phyloP scores from a whole-genome alignment of 2,797 vertebrate species.

The Threskiornis aethiopicus region DNA sequence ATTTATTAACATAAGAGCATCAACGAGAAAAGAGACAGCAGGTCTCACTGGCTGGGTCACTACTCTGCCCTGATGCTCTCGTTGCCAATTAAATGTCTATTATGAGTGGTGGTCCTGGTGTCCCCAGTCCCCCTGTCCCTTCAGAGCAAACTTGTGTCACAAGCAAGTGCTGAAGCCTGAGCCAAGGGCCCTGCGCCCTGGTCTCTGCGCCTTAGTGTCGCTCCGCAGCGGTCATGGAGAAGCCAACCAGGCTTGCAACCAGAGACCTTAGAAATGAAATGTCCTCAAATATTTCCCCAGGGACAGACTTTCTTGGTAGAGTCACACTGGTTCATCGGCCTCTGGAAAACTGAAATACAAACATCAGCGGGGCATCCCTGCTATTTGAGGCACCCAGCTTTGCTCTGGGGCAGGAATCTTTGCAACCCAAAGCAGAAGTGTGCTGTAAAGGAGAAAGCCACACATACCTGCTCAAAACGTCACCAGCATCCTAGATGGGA shows the following conservation, averaged over 20 bases:
- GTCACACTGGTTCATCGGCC: neutral
- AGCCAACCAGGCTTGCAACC: neutral
- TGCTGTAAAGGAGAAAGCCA: neutral
- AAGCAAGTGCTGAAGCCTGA: neutral
- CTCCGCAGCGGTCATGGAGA: neutral
- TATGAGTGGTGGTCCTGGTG: neutral
- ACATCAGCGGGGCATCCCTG: neutral
- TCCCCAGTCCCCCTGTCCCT: neutral
- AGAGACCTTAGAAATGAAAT: too few relatives aligned
- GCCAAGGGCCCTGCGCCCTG: neutral
- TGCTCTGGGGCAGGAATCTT: neutral
- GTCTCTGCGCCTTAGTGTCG: neutral
- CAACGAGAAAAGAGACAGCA: neutral
- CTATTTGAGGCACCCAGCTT: neutral
- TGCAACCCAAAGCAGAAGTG: neutral
- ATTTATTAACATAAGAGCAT: neutral
- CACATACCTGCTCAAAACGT: neutral
- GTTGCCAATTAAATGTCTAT: neutral
- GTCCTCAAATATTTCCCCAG: too few relatives aligned
- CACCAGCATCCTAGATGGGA: neutral
- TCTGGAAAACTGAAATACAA: neutral
- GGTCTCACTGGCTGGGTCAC: neutral
- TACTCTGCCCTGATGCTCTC: neutral
- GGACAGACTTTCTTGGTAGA: neutral
- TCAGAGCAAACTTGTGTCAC: neutral